phyloP scores from a whole-genome alignment of 2,113 vertebrate genomes.

The Cyprinus carpio region DNA sequence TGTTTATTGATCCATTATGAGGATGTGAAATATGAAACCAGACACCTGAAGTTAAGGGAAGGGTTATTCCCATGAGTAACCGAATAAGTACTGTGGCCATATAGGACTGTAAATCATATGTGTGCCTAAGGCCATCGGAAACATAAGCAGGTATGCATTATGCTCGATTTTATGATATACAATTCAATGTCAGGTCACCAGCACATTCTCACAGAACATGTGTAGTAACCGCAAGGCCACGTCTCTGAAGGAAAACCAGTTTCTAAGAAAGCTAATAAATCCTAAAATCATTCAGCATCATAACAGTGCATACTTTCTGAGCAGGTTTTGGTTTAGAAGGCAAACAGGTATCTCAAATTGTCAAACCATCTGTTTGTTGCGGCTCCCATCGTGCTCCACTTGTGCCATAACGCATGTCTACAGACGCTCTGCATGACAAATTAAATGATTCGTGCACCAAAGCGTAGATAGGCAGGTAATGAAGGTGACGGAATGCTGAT shows the following conservation, averaged over 20 bases:
- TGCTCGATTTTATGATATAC: neutral
- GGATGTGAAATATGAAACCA: constrained; percentile 24
- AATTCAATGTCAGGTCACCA: neutral
- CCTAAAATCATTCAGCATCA: neutral
- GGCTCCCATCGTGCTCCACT: constrained; percentile 1
- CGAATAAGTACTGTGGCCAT: neutral
- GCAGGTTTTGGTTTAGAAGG: neutral
- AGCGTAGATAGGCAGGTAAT: constrained; percentile 23
- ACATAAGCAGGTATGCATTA: neutral
- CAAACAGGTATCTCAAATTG: neutral
- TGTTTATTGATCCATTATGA: constrained; percentile 35
- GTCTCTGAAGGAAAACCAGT: neutral
- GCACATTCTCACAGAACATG: neutral
- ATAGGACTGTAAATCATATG: neutral
- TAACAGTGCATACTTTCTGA: neutral
- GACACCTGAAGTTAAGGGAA: neutral
- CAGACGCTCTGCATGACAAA: constrained; percentile 21
- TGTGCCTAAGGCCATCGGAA: neutral
- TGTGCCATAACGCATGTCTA: constrained; percentile 6
- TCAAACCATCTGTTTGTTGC: constrained; percentile 3
- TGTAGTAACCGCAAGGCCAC: neutral
- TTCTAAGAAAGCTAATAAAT: too few relatives aligned
- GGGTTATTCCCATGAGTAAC: constrained; percentile 5
- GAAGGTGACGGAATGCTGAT: constrained; percentile 31
- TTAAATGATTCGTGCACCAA: constrained; percentile 32